These are phyloP conservation scores for Noctilio leporinus DNA, from an alignment of 2,113 vertebrate genomes.

Conservation along the genomic window DNA sequence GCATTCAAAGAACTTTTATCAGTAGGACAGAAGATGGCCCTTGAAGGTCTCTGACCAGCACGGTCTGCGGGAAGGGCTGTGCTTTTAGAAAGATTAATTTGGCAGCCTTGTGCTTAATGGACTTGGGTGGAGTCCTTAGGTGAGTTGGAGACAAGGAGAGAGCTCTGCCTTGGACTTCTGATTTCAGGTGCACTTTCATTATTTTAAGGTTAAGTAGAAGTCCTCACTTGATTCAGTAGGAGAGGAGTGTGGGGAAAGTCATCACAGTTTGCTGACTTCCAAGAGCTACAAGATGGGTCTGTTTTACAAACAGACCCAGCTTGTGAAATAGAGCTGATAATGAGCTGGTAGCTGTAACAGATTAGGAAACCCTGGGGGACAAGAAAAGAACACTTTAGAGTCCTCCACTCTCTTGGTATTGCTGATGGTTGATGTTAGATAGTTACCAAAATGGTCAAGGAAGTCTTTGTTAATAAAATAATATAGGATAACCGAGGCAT, in stretches of 20 bases:
- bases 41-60: not conserved
- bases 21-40: not conserved
- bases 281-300: not conserved
- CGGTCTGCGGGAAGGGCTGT: not conserved
- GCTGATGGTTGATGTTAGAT: not conserved
- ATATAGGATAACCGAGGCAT: not conserved
- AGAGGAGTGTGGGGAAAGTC: not conserved
- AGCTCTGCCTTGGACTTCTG: slow-evolving; percentile 36
- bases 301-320: too few species aligned
- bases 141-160: not conserved
- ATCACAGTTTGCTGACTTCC: not conserved
- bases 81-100: slow-evolving; percentile 39
- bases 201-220: slow-evolving; percentile 62
- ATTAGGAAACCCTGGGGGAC: not conserved
- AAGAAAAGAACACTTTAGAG: not conserved
- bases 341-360: not conserved
- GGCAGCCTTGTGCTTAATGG: not conserved
- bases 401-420: not conserved
- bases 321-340: too few species aligned
- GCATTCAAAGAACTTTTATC: not conserved
- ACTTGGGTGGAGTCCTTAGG: not conserved
- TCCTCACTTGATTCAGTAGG: slow-evolving; percentile 32
- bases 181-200: slow-evolving; percentile 61
- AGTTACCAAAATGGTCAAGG: not conserved
- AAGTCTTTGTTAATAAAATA: not conserved